Evolutionary conservation across 2,113 vertebrate genomes (phyloP), one percentile per base, ranked within the genome.

Genomic region (Cairina moschata): DNA sequence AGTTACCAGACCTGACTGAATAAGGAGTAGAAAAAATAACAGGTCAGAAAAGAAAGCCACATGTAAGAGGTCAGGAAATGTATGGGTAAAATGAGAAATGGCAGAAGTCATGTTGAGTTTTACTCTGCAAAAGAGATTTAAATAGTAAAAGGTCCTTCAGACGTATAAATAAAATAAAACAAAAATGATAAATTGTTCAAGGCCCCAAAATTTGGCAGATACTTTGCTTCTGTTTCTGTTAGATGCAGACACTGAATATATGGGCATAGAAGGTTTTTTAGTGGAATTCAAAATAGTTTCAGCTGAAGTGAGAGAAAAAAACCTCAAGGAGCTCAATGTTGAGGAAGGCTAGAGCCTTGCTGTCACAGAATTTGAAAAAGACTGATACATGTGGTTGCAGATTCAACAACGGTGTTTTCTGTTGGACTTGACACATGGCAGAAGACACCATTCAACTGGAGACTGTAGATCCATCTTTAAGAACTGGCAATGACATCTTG

Each of bases 41-140:
- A 78, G 29, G 4, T 72, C 28, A 68, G 42, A 69, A 79, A 65
- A 93, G 50, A 78, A 78, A 88, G 34, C 38, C 16, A n/a, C 2
- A 1, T 60, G 22, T 56, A 42, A 91, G 62, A 92, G 38, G 23
- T 75, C 48, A 58, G 62, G 32, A 93, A 79, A 75, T 56, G 21
- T 29, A 66, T 28, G 38, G 60, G 26, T 48, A 67, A 86, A 95
- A 89, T 38, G 58, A 92, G 65, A 81, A 91, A 4, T 86, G 60
- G 46, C 46, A 68, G 60, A 63, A 84, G 34, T 56, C 38, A 90
- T 77, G 52, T 9, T 34, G 81, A 68, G 32, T 79, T 91, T 78
- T 26, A 55, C 36, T 88, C 68, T 81, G 17, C 46, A 68, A 81
- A 87, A 46, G 34, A 85, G 84, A 75, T 78, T 74, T 14, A 71